phyloP scores from a whole-genome alignment of 2,113 vertebrate genomes.

The Empidonax traillii region DNA sequence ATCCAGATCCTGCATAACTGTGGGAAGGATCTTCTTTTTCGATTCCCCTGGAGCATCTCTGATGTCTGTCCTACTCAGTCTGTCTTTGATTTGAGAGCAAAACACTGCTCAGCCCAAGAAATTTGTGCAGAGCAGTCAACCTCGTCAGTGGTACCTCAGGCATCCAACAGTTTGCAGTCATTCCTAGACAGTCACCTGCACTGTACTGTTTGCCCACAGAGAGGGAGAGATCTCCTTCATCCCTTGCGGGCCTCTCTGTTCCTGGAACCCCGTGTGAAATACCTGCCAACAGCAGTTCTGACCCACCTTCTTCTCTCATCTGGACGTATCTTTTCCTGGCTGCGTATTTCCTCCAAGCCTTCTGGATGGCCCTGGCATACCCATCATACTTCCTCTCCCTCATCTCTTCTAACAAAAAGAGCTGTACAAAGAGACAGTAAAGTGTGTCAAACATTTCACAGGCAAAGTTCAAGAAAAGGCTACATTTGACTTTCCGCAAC shows the following conservation, averaged over 20 bases:
- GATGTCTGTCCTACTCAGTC: neutral
- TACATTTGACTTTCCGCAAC: neutral
- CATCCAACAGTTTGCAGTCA: neutral
- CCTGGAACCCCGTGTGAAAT: neutral
- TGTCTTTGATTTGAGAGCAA: neutral
- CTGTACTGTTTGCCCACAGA: neutral
- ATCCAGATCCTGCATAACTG: neutral
- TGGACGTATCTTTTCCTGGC: constrained; percentile 95
- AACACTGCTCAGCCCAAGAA: neutral
- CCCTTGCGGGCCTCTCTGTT: neutral
- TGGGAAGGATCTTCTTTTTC: neutral
- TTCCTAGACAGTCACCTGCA: neutral
- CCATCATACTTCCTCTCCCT: constrained; percentile 96
- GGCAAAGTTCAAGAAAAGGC: neutral
- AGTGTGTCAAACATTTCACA: neutral
- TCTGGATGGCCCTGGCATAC: constrained; percentile 93
- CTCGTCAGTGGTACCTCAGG: neutral
- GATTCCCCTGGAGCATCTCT: neutral
- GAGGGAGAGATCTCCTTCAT: neutral
- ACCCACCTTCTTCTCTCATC: constrained; percentile 96
- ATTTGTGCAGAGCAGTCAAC: neutral
- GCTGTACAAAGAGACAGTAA: constrained; percentile 66
- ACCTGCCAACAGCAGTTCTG: neutral
- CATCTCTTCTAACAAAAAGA: constrained; percentile 96
- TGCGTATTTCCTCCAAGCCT: constrained; percentile 89